These are phyloP conservation scores for Tragelaphus scriptus DNA, from an alignment of 2,113 vertebrate species.

Conservation along the genomic window DNA sequence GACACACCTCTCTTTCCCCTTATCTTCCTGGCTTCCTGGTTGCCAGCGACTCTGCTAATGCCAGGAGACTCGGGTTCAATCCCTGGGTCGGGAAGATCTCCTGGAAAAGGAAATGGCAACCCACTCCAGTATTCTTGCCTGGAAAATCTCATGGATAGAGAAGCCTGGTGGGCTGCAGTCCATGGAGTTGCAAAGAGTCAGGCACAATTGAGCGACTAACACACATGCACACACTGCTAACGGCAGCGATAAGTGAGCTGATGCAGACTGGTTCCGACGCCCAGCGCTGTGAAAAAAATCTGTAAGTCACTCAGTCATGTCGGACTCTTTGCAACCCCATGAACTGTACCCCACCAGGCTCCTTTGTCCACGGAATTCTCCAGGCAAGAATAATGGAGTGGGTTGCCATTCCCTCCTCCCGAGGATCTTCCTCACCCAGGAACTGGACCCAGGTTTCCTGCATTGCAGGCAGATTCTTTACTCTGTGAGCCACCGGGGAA, in stretches of 20 bases:
- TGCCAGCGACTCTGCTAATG: not conserved
- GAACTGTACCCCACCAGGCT: not conserved
- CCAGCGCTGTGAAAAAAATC: rapidly evolving
- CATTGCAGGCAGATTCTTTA: not conserved
- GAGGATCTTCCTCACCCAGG: not conserved
- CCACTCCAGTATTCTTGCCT: no score
- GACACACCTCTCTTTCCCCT: not conserved
- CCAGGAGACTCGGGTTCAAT: no score
- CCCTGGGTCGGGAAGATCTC: no score
- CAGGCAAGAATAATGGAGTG: not conserved
- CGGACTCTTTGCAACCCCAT: rapidly evolving
- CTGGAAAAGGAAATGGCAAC: no score
- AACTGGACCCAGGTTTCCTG: not conserved
- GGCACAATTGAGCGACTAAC: no score
- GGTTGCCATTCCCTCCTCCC: not conserved
- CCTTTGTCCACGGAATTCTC: not conserved
- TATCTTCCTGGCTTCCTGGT: not conserved
- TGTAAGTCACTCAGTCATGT: not conserved
- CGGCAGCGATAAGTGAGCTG: not conserved
- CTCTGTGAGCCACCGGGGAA: not conserved
- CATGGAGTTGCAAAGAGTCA: no score
- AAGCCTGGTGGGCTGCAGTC: no score
- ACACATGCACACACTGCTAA: no score
- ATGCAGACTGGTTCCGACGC: not conserved
- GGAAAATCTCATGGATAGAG: no score